Evolutionary conservation across 2,888 invertebrate genomes (phyloP).

Genomic region (Dioctria linearis): DNA sequence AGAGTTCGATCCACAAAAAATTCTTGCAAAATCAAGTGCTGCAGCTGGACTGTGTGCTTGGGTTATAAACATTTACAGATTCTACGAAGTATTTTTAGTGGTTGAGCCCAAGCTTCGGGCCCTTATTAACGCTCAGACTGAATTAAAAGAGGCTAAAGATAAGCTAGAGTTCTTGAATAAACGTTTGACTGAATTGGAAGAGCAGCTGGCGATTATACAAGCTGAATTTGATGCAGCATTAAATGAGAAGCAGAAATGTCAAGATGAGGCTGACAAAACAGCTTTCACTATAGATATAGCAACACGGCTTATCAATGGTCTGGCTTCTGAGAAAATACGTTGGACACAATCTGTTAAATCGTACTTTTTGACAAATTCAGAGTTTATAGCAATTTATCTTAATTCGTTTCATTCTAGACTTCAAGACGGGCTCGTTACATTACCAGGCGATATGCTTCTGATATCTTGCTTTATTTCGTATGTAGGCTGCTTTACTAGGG

Average conservation of each 20-base stretch:
- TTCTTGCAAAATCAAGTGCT: conserved; percentile 88
- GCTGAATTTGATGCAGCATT: conserved; percentile 90
- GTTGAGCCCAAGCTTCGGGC: conserved; percentile 94
- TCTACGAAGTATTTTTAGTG: conserved; percentile 90
- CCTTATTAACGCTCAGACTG: conserved; percentile 86
- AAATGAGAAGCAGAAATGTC: conserved; percentile 89
- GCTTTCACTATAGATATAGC: conserved; percentile 91
- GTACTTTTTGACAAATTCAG: conserved; percentile 63
- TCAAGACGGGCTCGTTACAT: conserved; percentile 79
- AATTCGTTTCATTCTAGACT: conserved; percentile 71
- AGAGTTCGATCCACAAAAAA: conserved; percentile 89
- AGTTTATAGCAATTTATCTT: neutral
- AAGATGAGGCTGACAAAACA: conserved; percentile 93
- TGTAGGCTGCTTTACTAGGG: conserved; percentile 92
- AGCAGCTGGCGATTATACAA: conserved; percentile 81
- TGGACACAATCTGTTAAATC: conserved; percentile 80
- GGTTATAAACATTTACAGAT: conserved; percentile 93
- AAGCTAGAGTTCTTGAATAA: conserved; percentile 84
- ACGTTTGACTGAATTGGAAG: conserved; percentile 80
- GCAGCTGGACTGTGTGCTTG: conserved; percentile 95
- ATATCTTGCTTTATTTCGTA: conserved; percentile 96
- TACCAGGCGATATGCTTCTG: conserved; percentile 91
- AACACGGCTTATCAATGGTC: conserved; percentile 91
- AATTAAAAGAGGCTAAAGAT: conserved; percentile 85
- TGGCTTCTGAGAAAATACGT: conserved; percentile 91